Base-by-base conservation (phyloP, 2,888 invertebrate genomes). In the Eupithecia abbreviata region DNA sequence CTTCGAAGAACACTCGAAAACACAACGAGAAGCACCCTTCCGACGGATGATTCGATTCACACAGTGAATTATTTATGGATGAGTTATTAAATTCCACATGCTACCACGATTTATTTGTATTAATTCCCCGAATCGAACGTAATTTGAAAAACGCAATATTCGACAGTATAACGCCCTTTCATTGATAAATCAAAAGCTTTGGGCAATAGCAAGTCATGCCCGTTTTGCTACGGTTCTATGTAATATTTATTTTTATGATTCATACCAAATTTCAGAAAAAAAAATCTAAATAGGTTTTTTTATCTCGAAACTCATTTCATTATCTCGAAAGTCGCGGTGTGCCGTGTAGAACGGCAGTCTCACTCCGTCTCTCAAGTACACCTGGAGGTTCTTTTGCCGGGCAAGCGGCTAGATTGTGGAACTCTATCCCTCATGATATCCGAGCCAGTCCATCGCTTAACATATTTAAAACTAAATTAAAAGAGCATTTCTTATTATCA, bases 51-150 rank as follows among this genome's bases (percentile, higher is more conserved):
- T 51, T 51, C 18, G n/a, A 67, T 67, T 42, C 66, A 15, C 15
- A 5, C n/a, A 66, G 42, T 42, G 42, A 67, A 9, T 18, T 4
- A 0, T 42, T 67, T 9, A 9, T 67, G 67, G 9, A 43, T 67
- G 67, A 67, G 15, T 67, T 42, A n/a, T 43, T 43, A 43, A 42
- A 67, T 67, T 9, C 67, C 43, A 13, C 67, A 15, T n/a, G 43
- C 67, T n/a, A 67, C 2, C 41, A 43, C 43, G 67, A 67, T 67
- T 67, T 67, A 67, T 67, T 67, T n/a, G 43, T 43, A n/a, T 67
- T 67, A 67, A 43, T 67, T 15, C 43, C 67, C 9, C 43, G 41
- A 18, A 67, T 43, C 43, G 43, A 67, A 67, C 15, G 43, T 43
- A 43, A 67, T 66, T 51, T 51, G n/a, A 58, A 67, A n/a, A 13